Percentiles rank a stretch among this genome's conserved stretches.
phyloP scores from a whole-genome alignment of 2,888 invertebrate genomes.

The Standfussiana lucernea region DNA sequence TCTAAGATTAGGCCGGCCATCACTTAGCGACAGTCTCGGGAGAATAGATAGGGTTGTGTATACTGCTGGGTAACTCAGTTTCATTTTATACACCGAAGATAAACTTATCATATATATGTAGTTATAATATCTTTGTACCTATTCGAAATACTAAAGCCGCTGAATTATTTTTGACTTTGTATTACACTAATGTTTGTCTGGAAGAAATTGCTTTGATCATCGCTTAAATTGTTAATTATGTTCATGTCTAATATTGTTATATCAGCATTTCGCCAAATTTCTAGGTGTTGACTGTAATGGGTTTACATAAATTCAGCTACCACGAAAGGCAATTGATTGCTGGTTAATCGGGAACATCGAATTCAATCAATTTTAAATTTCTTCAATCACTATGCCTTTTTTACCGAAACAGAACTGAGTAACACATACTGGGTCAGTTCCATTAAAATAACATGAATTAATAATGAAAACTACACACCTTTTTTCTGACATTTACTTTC shows the following conservation, averaged over 20 bases:
- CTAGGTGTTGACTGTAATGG: neutral
- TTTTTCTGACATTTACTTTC: constrained; percentile 7
- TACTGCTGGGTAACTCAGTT: neutral
- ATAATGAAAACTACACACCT: constrained; percentile 17
- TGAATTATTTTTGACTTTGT: neutral
- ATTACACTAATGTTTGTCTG: neutral
- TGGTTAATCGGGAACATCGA: neutral
- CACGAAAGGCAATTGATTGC: neutral
- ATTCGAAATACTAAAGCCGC: neutral
- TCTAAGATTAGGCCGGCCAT: neutral
- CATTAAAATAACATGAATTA: constrained; percentile 18
- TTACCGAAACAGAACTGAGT: neutral
- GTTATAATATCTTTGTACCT: neutral
- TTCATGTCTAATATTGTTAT: neutral
- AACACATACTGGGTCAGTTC: neutral
- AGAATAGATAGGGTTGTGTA: neutral
- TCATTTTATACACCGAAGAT: neutral
- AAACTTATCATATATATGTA: neutral
- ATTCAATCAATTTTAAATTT: neutral
- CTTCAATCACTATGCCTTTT: neutral
- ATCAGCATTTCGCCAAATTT: neutral
- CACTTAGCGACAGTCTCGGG: neutral
- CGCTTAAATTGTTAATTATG: neutral
- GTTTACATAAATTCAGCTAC: neutral
- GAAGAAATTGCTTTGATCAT: neutral